A percentile compares a stretch with the other conserved stretches of the same genome.
Evolutionary conservation across 1,140 invertebrate genomes (phyloP).

Genomic region (Drosophila nigrodunni): DNA sequence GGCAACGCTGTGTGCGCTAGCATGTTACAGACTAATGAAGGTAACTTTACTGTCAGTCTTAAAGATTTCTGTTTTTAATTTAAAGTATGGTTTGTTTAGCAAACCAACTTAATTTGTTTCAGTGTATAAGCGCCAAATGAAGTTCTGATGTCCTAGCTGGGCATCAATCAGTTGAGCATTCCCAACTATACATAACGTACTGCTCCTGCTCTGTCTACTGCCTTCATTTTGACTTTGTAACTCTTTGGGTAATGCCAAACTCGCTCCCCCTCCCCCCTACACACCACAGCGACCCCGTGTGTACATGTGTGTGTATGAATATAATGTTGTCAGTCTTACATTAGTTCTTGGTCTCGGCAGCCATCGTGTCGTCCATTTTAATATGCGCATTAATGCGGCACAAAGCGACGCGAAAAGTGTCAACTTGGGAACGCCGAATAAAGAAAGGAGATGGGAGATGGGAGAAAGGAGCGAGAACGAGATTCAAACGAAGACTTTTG

Average conservation of each 20-base stretch:
- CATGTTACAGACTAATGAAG: neutral
- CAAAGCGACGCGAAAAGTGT: conserved; percentile 74
- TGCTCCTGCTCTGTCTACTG: neutral
- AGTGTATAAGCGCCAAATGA: no score
- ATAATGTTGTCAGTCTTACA: conserved; percentile 48
- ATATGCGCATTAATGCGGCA: conserved; percentile 76
- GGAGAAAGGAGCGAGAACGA: neutral
- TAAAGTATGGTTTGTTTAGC: no score
- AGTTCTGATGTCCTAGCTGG: no score
- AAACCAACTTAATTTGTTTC: no score
- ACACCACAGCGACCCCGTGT: neutral
- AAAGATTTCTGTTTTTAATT: no score
- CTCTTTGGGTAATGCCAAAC: conserved; percentile 47
- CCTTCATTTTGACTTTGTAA: conserved; percentile 13
- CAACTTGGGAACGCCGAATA: conserved; percentile 36
- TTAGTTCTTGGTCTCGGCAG: conserved; percentile 52
- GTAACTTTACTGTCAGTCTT: no score
- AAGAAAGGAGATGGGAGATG: no score
- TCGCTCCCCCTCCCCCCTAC: neutral
- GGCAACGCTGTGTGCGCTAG: neutral
- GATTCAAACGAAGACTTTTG: conserved; percentile 9
- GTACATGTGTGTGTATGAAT: conserved; percentile 41
- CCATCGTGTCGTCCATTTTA: conserved; percentile 60
- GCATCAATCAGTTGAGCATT: neutral
- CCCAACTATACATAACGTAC: no score